Evolutionary conservation across 2,888 invertebrate genomes (phyloP), one percentile per base, ranked within the genome.

Genomic region (Platycheirus rosarum): DNA sequence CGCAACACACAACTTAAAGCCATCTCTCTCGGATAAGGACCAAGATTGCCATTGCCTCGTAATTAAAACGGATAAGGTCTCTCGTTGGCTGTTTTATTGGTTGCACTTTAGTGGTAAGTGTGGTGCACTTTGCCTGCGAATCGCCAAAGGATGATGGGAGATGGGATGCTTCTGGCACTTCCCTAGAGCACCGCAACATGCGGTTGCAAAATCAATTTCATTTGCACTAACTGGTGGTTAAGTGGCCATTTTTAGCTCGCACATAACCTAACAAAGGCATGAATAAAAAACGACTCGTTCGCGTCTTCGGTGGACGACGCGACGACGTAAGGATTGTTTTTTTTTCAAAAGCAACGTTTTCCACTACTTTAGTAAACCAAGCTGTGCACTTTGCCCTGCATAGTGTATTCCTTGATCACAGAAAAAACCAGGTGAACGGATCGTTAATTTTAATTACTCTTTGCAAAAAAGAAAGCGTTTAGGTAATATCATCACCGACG

Each of bases 101-200:
- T n/a, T 53, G 35, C 53, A 18, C 53, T 53, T 53, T n/a, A 18
- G 53, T 53, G 53, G 53, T 53, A 53, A 53, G 35, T 53, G 32
- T 18, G 53, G 53, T 8, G 29, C 11, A 49, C 29, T 49, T 49
- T 49, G 4, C 49, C n/a, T 14, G 9, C 9, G 16, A 49, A 49
- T 49, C 29, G 3, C 14, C 14, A 29, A 49, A 14, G 11, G 11
- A 29, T 8, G 7, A 49, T 23, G 23, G 1, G 13, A 13, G 7
- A 23, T 32, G 29, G 42, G 42, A 14, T 14, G 14, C 49, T 26
- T 5, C 13, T 13, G 13, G 13, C 2, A 48, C 48, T 48, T 26
- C 23, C 3, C 2, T 49, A 14, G 13, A 49, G 9, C 9, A 18
- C 9, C 9, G 26, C 26, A 49, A 8, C 8, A 16, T 53, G 53